Evolutionary conservation across 2,888 invertebrate species (phyloP).

Genomic region (Drosophila longiperda): DNA sequence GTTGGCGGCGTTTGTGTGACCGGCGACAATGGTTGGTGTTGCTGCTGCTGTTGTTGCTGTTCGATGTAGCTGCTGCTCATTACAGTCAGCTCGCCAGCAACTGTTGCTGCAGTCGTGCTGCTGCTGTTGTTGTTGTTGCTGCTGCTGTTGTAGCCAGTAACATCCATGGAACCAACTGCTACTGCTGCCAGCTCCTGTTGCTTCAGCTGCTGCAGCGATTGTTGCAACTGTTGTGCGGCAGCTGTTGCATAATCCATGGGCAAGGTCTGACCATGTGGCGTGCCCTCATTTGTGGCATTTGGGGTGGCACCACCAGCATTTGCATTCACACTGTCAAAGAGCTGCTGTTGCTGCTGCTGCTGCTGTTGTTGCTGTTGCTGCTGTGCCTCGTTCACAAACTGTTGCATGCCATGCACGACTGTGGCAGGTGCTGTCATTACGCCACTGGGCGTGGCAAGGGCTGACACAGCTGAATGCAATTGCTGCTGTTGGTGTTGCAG

Average conservation of each 20-base stretch:
- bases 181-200: constrained; percentile 71
- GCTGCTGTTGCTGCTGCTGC: constrained; percentile 86
- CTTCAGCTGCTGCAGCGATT: constrained; percentile 83
- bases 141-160: constrained; percentile 41
- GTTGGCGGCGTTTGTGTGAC: constrained; percentile 71
- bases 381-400: constrained; percentile 62
- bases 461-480: constrained; percentile 57
- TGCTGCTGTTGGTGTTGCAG: constrained; percentile 81
- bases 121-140: constrained; percentile 38
- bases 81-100: constrained; percentile 54
- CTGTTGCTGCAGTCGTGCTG: constrained; percentile 20
- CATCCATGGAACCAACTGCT: constrained; percentile 63
- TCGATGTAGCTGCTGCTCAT: constrained; percentile 86
- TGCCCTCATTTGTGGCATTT: constrained; percentile 50
- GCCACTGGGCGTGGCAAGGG: constrained; percentile 83
- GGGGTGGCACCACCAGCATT: constrained; percentile 64
- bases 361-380: constrained; percentile 79
- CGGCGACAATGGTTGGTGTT: constrained; percentile 71
- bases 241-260: constrained; percentile 81
- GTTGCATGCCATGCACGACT: constrained; percentile 81
- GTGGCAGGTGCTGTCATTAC: constrained; percentile 85
- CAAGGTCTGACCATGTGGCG: constrained; percentile 85
- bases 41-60: constrained; percentile 37
- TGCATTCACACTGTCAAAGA: constrained; percentile 85
- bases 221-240: constrained; percentile 79